Conservation (phyloP, 2,888 invertebrate species). For the Amphiduros pacificus region DNA sequence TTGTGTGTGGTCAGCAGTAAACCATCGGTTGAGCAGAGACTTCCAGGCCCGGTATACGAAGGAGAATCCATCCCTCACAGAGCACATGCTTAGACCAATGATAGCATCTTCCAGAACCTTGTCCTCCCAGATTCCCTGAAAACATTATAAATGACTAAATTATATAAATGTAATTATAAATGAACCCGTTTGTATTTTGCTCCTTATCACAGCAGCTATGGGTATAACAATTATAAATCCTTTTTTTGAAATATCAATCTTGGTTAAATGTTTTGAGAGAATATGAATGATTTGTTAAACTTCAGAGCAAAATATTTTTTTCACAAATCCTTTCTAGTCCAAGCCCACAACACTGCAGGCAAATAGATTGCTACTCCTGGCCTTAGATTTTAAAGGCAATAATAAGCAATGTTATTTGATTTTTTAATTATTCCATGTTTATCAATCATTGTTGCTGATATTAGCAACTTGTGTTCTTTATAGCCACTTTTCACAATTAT, state of each 20-base stretch:
- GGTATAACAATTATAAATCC: neutral
- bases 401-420: too few relatives aligned
- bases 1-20: conserved; percentile 34
- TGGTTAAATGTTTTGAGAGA: neutral
- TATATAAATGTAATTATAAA: neutral
- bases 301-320: neutral
- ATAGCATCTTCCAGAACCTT: neutral
- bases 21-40: conserved; percentile 46
- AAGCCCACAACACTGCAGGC: neutral
- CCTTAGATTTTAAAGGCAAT: too few relatives aligned
- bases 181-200: neutral
- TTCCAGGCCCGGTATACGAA: conserved; percentile 50
- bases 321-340: neutral
- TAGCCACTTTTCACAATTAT: too few relatives aligned
- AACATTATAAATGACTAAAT: neutral
- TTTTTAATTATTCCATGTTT: too few relatives aligned
- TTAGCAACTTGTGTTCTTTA: too few relatives aligned
- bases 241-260: neutral
- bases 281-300: neutral
- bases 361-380: too few relatives aligned
- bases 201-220: neutral
- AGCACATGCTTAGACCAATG: conserved; percentile 15
- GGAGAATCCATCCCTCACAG: conserved; percentile 37
- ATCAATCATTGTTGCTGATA: too few relatives aligned
- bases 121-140: neutral